Evolutionary conservation across 2,888 invertebrate genomes (phyloP), one percentile per base, ranked within the genome.

Genomic region (Barypeithes pellucidus): DNA sequence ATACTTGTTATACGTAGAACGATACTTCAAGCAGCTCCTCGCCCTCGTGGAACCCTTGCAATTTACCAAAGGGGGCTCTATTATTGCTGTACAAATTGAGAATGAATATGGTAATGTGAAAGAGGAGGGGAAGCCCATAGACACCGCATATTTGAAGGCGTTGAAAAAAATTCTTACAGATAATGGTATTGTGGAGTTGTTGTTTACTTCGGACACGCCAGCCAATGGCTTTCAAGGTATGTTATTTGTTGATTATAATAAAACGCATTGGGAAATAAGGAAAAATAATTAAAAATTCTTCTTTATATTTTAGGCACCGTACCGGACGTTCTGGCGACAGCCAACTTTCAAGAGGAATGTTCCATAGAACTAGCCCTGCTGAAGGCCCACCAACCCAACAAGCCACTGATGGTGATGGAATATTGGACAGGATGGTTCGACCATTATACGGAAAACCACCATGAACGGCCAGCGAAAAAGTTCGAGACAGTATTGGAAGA

Each of bases 41-140:
- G 83, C 86, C 3, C 85, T 84, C 74, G 78, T 91, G 0, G 81
- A 85, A 33, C 88, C 88, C 0, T 84, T 87, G 11, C 86, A 91
- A 8, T 89, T 91, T 79, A 88, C 87, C 29, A 94, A 94, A 81
- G 76, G 75, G 8, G 76, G 76, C n/a, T 59, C 76, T 3, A 75
- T 76, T 8, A 75, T 76, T 1, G 76, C 76, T 2, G 45, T 76
- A 3, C 80, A 81, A 77, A 77, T 81, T 8, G 98, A 98, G 87
- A 99, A 99, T 84, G 97, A 97, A 83, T 97, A 97, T 80, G 97
- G 97, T 4, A 95, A 95, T 52, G 78, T 79, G 1, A 75, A 77
- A 62, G 76, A 78, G 20, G 75, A 75, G 9, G 77, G 75, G 47
- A 76, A 79, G 39, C 78, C 78, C 0, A 75, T 79, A 3, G 86